Evolutionary conservation across 2,113 vertebrate species (phyloP), one percentile per base, ranked within the genome.

Genomic region (Centrocercus urophasianus): DNA sequence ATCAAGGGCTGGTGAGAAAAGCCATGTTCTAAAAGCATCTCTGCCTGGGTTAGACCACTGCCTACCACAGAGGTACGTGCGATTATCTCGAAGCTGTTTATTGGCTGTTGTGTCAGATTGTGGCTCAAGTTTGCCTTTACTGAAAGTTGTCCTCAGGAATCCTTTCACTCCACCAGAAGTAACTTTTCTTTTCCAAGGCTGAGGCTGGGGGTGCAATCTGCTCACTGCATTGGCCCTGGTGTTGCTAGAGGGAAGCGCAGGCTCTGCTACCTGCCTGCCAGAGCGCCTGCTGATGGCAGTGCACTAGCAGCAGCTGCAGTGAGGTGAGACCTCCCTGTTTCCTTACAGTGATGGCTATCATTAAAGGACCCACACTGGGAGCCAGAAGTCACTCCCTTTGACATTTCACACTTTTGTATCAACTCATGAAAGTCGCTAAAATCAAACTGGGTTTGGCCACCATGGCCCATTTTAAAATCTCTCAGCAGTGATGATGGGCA

Each of bases 1-100:
- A 93, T 85, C 94, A 93, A 96, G 94, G 91, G 89, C 91, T 95
- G 95, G 92, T 96, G 94, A 92, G 94, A 96, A 96, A 88, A 96
- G 71, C 94, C 96, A 96, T 87, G 82, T 91, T 95, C 91, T 90
- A 94, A 95, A 96, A 93, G 84, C 92, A 93, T 93, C 91, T 87
- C 91, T 0, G 91, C 86, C 93, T 92, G 91, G 95, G 95, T 93
- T 96, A 95, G 94, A 83, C 96, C 94, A 59, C 91, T 93, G 86
- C 94, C 89, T 95, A 86, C 93, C 71, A 42, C 83, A 67, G 86
- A 94, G 65, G 67, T 82, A 87, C 0, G 66, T 77, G 84, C 3
- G 42, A 93, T 90, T 90, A 88, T 90, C 81, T 28, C 74, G 13
- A 75, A 92, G 88, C 92, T 94, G 74, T 93, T 92, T 90, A 85